Evolutionary conservation across 37 sponge, comb jelly and placozoan species (phyloP).

Genomic region (Beroe ovata): DNA sequence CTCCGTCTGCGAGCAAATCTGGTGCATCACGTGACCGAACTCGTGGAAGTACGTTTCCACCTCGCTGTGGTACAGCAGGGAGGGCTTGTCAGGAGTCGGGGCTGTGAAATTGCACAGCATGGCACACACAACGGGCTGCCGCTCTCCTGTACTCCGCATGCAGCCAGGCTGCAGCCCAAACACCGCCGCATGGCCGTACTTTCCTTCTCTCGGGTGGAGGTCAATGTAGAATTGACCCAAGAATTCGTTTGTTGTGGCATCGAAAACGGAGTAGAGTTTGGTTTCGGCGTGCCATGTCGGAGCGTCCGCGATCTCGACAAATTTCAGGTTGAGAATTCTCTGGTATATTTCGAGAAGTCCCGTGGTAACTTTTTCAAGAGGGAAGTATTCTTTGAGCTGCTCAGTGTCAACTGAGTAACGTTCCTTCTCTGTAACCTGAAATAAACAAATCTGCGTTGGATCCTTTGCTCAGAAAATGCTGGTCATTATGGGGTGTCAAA

Average conservation of each 20-base stretch:
- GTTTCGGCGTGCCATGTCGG: conserved; percentile 72
- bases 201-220: conserved; percentile 75
- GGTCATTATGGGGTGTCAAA: too few relatives aligned
- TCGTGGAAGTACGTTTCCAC: conserved; percentile 82
- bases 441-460: neutral
- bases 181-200: conserved; percentile 74
- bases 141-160: conserved; percentile 20
- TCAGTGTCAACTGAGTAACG: conserved; percentile 73
- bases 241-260: conserved; percentile 48
- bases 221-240: conserved; percentile 75
- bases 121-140: conserved; percentile 72
- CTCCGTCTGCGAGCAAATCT: conserved; percentile 72
- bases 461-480: too few relatives aligned
- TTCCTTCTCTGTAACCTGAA: conserved; percentile 68
- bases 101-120: conserved; percentile 76
- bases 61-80: conserved; percentile 72
- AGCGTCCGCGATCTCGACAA: conserved; percentile 63
- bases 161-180: conserved; percentile 72
- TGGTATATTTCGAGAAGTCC: conserved; percentile 71
- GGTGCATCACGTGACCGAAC: conserved; percentile 80
- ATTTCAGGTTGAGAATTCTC: conserved; percentile 67
- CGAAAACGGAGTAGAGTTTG: conserved; percentile 63
- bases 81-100: conserved; percentile 69
- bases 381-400: conserved; percentile 72
- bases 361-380: conserved; percentile 70